Evolutionary conservation across 2,888 invertebrate genomes (phyloP), one percentile per base, ranked within the genome.

Genomic region (Vanessa cardui): DNA sequence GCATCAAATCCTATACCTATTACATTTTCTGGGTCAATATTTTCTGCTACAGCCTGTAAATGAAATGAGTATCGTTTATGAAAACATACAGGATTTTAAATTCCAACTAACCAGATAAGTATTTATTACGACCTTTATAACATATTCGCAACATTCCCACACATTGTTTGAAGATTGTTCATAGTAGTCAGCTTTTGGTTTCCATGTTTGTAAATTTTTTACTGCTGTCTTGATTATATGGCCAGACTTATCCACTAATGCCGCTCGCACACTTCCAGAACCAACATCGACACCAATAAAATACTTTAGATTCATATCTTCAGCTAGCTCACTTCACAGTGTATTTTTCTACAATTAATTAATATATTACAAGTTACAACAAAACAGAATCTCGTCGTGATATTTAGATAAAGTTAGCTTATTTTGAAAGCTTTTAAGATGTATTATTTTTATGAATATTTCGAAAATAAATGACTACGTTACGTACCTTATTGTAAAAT

Each of bases 1-100:
- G 98, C 99, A 93, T 98, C 98, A 91, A 99, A 99, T 6, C 98
- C 98, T 77, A 99, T 95, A 18, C 98, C 98, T 88, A 94, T 95
- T n/a, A 98, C 94, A 75, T 81, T 88, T 68, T 89, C 83, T 63
- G 94, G 93, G 74, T 93, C 86, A 72, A 94, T 83, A 65, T 90
- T 90, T 58, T 83, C 78, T n/a, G 91, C 85, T 15, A 96, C 95
- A 80, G 94, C 90, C 97, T 97, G 82, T 58, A 74, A 74, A 84
- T 70, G 60, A 26, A 56, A 39, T 52, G 8, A 12, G 6, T 15
- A 50, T 8, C 6, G 5, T 12, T 50, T 52, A 15, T 16, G 20
- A 18, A 49, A 9, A 21, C 15, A 15, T n/a, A 6, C 16, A 16
- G 4, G n/a, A 31, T 16, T 63, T 6, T 9, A 49, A 66, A 31